Evolutionary conservation across 2,888 invertebrate genomes (phyloP).

Genomic region (Lithodes maja): DNA sequence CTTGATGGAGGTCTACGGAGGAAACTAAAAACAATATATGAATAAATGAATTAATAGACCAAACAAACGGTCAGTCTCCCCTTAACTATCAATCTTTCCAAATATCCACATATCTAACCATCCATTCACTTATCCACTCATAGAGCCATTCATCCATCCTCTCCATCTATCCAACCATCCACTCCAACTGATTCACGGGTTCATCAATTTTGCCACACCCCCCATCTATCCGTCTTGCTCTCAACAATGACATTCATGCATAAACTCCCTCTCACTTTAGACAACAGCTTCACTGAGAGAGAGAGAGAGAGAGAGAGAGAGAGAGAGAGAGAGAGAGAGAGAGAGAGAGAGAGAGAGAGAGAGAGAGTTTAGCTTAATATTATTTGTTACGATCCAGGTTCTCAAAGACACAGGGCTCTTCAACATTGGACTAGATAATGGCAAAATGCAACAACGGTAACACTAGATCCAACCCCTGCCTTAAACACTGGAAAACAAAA

Average conservation of each 20-base stretch:
- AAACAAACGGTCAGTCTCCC: too few relatives aligned
- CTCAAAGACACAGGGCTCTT: too few relatives aligned
- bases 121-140: not conserved
- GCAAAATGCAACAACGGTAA: too few relatives aligned
- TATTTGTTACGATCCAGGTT: too few relatives aligned
- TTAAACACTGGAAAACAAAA: too few relatives aligned
- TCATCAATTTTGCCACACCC: not conserved
- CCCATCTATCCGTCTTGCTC: not conserved
- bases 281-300: not conserved
- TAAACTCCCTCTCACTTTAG: not conserved
- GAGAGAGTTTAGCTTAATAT: too few relatives aligned
- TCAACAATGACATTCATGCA: not conserved
- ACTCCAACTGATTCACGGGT: not conserved
- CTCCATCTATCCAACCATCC: not conserved
- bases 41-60: too few relatives aligned
- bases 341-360: not conserved
- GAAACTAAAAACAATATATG: too few relatives aligned
- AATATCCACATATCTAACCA: not conserved
- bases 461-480: too few relatives aligned
- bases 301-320: conserved; percentile 8
- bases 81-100: too few relatives aligned
- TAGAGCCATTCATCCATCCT: not conserved
- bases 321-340: not conserved
- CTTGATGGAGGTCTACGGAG: too few relatives aligned
- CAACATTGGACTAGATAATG: too few relatives aligned